Base-by-base conservation (phyloP, 2,113 vertebrate species). In the Falco punctatus region DNA sequence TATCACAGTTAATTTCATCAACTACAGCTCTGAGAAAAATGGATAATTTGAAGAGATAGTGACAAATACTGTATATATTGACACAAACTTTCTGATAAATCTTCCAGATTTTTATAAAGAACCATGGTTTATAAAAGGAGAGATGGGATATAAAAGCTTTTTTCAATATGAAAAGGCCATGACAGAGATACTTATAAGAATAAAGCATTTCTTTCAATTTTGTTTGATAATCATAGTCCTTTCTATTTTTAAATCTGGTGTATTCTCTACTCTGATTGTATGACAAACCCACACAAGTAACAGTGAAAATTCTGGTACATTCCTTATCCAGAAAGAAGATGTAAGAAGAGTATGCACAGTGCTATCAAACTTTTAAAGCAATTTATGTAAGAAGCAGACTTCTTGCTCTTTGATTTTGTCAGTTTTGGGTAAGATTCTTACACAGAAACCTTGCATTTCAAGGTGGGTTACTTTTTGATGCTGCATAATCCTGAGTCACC, bases 401-500 rank as follows among this genome's bases (percentile, higher is more conserved):
- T 82, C 33, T 83, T 4, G 7, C 26, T 92, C 21, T 74, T 69
- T 70, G 28, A 33, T 67, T 55, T 83, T 51, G 33, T 66, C 10
- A 15, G 9, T 72, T 92, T 16, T 42, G n/a, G 70, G 24, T n/a
- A 81, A 66, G 61, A 62, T 86, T 70, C 54, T 84, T 90, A 15
- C 70, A 75, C 35, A 91, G 61, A 82, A 88, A 30, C 44, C 24
- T 23, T 15, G 27, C 19, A 27, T 74, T 81, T 90, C 64, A 81
- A 92, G 72, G 85, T 94, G 58, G 32, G 75, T 83, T 92, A 65
- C 57, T 92, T 92, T 46, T 71, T 46, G 67, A 30, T 93, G 62
- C 94, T 96, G 93, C 87, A 96, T 91, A 94, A 95, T 94, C 87
- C 95, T 97, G 94, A 97, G 88, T 97, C 95, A 97, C 62, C 46